Conservation (phyloP, 2,113 vertebrate genomes). For the Ia io region DNA sequence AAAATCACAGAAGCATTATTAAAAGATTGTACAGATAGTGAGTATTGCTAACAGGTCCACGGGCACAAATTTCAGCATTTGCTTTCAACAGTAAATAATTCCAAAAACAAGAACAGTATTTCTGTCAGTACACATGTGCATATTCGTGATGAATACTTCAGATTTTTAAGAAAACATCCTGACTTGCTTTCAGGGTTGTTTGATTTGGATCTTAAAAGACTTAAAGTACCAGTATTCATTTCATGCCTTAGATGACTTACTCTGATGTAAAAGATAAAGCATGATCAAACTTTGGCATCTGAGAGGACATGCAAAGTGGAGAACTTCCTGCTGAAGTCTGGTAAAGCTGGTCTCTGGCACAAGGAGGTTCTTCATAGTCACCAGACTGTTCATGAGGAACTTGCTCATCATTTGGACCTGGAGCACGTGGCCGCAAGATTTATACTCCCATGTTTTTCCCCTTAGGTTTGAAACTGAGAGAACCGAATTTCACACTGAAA, state of each 20-base stretch:
- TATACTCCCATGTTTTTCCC: slow-evolving; percentile 32
- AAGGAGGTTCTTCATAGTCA: neutral
- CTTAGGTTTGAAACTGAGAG: slow-evolving; percentile 90
- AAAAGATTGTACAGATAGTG: slow-evolving; percentile 97
- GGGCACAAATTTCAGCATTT: neutral
- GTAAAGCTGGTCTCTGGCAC: neutral
- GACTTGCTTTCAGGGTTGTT: neutral
- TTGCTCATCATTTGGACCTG: neutral
- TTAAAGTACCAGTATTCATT: neutral
- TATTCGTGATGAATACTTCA: neutral
- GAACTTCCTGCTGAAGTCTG: neutral
- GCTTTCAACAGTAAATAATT: neutral
- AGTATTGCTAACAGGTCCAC: slow-evolving; percentile 74
- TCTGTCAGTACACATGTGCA: neutral
- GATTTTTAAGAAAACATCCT: neutral
- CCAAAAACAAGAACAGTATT: neutral
- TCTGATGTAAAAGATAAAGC: neutral
- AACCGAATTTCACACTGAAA: slow-evolving; percentile 96
- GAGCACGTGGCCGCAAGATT: neutral
- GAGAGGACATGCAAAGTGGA: neutral
- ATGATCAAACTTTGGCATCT: neutral
- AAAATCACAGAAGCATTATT: slow-evolving; percentile 97
- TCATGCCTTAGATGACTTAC: neutral
- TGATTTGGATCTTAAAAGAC: neutral
- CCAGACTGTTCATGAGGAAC: neutral